Conservation (phyloP, 2,797 vertebrate species). For the Discoglossus pictus region DNA sequence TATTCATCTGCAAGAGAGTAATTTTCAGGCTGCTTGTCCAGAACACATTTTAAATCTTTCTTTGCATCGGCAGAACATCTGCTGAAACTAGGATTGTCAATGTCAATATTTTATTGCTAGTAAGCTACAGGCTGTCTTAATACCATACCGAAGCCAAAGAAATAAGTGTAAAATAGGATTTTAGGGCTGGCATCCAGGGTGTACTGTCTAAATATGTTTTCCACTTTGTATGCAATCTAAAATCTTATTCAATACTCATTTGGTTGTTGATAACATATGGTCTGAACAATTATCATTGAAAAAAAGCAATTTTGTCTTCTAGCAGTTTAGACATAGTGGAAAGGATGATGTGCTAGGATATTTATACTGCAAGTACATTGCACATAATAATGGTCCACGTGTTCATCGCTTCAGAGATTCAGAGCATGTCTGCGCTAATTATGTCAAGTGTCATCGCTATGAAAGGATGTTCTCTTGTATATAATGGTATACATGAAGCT, state of each 20-base stretch:
- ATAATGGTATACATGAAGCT: neutral
- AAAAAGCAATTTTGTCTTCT: slow-evolving; percentile 49
- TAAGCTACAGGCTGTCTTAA: slow-evolving; percentile 53
- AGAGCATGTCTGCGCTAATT: slow-evolving; percentile 13
- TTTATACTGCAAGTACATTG: slow-evolving; percentile 13
- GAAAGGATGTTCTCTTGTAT: neutral
- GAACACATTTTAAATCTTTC: slow-evolving; percentile 60
- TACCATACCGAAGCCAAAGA: slow-evolving; percentile 54
- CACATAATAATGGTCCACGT: slow-evolving; percentile 19
- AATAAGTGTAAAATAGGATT: slow-evolving; percentile 51
- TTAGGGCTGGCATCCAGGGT: slow-evolving; percentile 47
- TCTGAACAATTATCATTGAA: slow-evolving; percentile 48
- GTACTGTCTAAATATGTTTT: slow-evolving; percentile 47
- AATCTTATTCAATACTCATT: slow-evolving; percentile 48
- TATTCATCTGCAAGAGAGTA: slow-evolving; percentile 63
- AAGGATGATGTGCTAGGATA: slow-evolving; percentile 5
- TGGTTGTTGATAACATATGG: slow-evolving; percentile 41
- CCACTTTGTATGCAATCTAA: slow-evolving; percentile 41
- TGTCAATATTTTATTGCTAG: slow-evolving; percentile 58
- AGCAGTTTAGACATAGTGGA: slow-evolving; percentile 29
- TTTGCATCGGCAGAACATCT: slow-evolving; percentile 67
- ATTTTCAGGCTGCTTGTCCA: slow-evolving; percentile 66
- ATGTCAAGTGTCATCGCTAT: neutral
- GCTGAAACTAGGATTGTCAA: slow-evolving; percentile 58
- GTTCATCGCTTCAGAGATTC: slow-evolving; percentile 4